Conservation (phyloP, 2,888 invertebrate species). For the Amitus sp. region DNA sequence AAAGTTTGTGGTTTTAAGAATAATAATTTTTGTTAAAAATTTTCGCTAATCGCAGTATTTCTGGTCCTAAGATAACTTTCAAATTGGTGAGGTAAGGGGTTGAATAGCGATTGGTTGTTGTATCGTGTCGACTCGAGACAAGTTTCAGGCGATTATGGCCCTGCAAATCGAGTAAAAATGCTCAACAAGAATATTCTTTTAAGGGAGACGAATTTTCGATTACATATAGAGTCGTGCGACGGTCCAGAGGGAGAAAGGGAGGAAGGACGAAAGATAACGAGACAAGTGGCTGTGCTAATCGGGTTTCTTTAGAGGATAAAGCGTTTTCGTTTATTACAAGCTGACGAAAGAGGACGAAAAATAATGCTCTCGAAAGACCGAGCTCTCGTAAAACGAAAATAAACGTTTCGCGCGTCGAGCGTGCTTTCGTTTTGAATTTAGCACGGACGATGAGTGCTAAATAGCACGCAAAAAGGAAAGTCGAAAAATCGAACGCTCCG, state of each 20-base stretch:
- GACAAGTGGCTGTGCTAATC: slow-evolving; percentile 31
- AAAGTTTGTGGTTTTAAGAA: too few relatives aligned
- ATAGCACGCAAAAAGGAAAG: slow-evolving; percentile 2
- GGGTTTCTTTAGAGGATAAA: slow-evolving; percentile 9
- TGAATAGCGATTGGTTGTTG: too few relatives aligned
- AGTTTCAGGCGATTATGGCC: slow-evolving; percentile 63
- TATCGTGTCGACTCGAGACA: slow-evolving; percentile 54
- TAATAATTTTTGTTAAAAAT: too few relatives aligned
- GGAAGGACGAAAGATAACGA: slow-evolving; percentile 27
- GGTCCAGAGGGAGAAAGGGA: slow-evolving; percentile 30
- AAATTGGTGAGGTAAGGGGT: too few relatives aligned
- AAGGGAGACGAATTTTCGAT: slow-evolving; percentile 53
- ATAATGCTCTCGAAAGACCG: background rate
- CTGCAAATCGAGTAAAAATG: slow-evolving; percentile 56
- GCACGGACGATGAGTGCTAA: background rate
- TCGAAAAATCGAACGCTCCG: background rate
- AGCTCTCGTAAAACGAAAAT: too few relatives aligned
- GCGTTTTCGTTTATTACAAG: slow-evolving; percentile 5
- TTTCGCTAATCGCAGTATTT: too few relatives aligned
- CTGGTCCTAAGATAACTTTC: too few relatives aligned
- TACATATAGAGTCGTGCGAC: slow-evolving; percentile 59
- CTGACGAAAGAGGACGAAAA: background rate
- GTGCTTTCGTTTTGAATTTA: slow-evolving; percentile 2
- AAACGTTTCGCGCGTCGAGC: too few relatives aligned
- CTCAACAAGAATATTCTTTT: slow-evolving; percentile 65